These are phyloP conservation scores for Plectropomus leopardus DNA, from an alignment of 2,113 vertebrate genomes.

Conservation along the genomic window DNA sequence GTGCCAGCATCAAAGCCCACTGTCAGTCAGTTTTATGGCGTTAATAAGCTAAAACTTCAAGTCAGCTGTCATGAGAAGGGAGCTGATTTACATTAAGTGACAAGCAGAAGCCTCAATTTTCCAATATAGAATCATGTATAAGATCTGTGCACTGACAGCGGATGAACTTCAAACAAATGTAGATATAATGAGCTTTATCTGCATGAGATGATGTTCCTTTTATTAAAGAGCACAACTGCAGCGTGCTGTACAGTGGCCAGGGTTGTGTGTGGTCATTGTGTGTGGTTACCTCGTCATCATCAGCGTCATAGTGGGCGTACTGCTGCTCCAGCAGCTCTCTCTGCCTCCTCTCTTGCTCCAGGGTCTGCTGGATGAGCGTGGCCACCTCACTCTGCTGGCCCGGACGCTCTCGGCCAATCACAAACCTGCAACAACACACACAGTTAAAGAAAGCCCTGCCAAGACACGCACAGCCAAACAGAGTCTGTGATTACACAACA, in stretches of 20 bases:
- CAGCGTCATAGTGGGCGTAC: constrained; percentile 95
- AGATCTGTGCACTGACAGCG: constrained; percentile 11
- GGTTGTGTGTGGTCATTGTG: constrained; percentile 36
- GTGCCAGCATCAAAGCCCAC: constrained; percentile 41
- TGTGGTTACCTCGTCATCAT: constrained; percentile 99
- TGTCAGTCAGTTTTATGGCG: constrained; percentile 66
- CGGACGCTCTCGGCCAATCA: constrained; percentile 96
- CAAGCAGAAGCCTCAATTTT: constrained; percentile 40
- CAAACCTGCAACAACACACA: constrained; percentile 88
- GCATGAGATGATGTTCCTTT: neutral
- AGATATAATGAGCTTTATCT: constrained; percentile 21
- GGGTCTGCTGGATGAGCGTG: constrained; percentile 96
- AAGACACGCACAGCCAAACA: neutral
- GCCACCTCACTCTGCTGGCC: constrained; percentile 99
- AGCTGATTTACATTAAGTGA: constrained; percentile 53
- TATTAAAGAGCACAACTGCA: neutral
- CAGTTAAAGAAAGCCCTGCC: neutral
- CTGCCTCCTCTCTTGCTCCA: constrained; percentile 96
- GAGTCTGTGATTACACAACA: neutral
- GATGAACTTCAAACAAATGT: constrained; percentile 28
- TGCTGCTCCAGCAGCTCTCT: constrained; percentile 96
- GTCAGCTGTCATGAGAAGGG: constrained; percentile 23
- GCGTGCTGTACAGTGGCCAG: neutral
- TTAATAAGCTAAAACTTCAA: constrained; percentile 56
- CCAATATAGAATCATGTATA: constrained; percentile 4